phyloP scores from a whole-genome alignment of 2,113 vertebrate species.

The Pelusios castaneus region DNA sequence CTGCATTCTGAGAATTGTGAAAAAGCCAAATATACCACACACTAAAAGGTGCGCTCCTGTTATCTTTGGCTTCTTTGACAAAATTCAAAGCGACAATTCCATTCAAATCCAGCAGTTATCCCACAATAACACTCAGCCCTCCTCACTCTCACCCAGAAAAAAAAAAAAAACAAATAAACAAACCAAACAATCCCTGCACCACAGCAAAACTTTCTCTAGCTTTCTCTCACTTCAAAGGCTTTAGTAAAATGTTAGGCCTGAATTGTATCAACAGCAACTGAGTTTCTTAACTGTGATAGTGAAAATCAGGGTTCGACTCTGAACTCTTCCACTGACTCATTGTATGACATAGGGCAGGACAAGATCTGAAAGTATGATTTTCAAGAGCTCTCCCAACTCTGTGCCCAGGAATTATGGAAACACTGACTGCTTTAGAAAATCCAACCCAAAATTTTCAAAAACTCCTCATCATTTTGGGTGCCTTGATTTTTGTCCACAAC shows the following conservation, averaged over 20 bases:
- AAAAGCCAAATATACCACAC: background rate
- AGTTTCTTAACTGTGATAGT: background rate
- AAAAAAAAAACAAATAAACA: background rate
- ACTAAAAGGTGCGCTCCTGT: background rate
- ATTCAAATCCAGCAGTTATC: background rate
- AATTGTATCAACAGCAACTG: background rate
- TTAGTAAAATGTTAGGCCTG: background rate
- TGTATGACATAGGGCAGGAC: background rate
- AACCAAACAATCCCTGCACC: background rate
- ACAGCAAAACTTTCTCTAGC: background rate
- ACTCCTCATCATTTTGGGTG: too few relatives aligned
- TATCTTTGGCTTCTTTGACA: background rate
- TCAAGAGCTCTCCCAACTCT: background rate
- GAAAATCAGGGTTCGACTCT: background rate
- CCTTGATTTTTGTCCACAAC: too few relatives aligned
- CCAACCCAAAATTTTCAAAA: too few relatives aligned
- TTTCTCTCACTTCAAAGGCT: background rate
- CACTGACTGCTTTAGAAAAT: background rate
- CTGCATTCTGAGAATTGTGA: background rate
- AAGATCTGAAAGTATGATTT: background rate
- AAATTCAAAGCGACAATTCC: background rate
- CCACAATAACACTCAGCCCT: background rate
- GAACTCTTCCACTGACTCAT: background rate
- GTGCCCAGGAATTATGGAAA: background rate
- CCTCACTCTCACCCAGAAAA: background rate